Evolutionary conservation across 2,113 vertebrate species (phyloP).

Genomic region (Strigops habroptila): DNA sequence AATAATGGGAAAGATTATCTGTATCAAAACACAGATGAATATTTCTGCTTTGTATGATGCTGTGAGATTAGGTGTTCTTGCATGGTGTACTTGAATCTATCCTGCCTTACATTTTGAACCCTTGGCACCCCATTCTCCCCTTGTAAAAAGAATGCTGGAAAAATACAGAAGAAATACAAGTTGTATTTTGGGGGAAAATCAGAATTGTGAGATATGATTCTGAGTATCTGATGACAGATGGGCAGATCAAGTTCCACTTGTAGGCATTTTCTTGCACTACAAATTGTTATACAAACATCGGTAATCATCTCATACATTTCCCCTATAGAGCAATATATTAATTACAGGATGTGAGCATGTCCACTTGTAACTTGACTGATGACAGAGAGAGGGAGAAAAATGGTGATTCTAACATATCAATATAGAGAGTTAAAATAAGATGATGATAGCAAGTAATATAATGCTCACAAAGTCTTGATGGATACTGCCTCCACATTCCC

Average conservation of each 20-base stretch:
- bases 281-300: not conserved
- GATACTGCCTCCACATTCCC: not conserved
- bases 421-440: not conserved
- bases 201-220: not conserved
- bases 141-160: not conserved
- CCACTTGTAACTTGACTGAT: not conserved
- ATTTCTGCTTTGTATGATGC: not conserved
- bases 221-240: not conserved
- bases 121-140: not conserved
- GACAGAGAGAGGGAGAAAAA: not conserved
- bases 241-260: not conserved
- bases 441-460: not conserved
- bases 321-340: not conserved
- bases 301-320: not conserved
- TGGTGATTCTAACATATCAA: not conserved
- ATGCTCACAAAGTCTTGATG: not conserved
- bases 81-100: not conserved
- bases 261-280: not conserved
- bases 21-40: not conserved
- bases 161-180: not conserved
- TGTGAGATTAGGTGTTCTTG: conserved; percentile 4
- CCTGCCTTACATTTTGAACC: not conserved
- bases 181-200: not conserved
- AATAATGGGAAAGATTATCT: conserved; percentile 30
- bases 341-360: not conserved